These are phyloP conservation scores for Notocelia uddmanniana DNA, from an alignment of 2,888 invertebrate species.

Conservation along the genomic window DNA sequence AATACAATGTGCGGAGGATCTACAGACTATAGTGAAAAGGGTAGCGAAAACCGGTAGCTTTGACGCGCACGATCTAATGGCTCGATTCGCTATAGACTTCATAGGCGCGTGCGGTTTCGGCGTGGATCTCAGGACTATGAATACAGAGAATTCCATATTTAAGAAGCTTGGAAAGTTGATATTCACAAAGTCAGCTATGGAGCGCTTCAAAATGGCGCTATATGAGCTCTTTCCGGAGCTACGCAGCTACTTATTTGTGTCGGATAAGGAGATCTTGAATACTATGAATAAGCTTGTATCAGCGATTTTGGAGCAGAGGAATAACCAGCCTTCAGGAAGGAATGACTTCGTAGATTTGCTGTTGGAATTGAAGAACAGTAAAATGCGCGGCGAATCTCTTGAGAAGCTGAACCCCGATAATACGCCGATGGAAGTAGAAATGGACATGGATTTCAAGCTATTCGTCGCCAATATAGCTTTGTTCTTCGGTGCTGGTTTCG, in stretches of 20 bases:
- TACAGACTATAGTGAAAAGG: slow-evolving; percentile 51
- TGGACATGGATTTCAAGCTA: slow-evolving; percentile 56
- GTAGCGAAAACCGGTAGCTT: slow-evolving; percentile 49
- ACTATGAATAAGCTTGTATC: slow-evolving; percentile 53
- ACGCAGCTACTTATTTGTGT: slow-evolving; percentile 49
- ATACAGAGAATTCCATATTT: slow-evolving; percentile 56
- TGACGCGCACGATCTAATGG: slow-evolving; percentile 59
- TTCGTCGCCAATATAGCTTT: slow-evolving; percentile 60
- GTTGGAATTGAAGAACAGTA: slow-evolving; percentile 60
- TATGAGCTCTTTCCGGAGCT: slow-evolving; percentile 54
- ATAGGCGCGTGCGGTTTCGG: slow-evolving; percentile 62
- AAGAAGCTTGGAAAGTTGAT: slow-evolving; percentile 53
- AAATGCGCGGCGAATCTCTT: slow-evolving; percentile 52
- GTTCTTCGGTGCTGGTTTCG: slow-evolving; percentile 68
- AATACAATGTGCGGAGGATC: slow-evolving; percentile 54
- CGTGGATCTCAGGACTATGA: slow-evolving; percentile 56
- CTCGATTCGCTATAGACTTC: slow-evolving; percentile 60
- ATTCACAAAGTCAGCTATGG: slow-evolving; percentile 48
- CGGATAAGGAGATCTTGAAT: slow-evolving; percentile 49
- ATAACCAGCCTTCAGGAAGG: slow-evolving; percentile 54
- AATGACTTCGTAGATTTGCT: slow-evolving; percentile 64
- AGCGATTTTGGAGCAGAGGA: slow-evolving; percentile 54
- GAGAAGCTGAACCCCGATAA: slow-evolving; percentile 55
- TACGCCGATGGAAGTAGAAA: slow-evolving; percentile 52
- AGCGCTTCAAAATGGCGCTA: slow-evolving; percentile 47